Percentiles rank a stretch among this genome's conserved stretches.
Conservation (phyloP, 2,797 vertebrate species). For the Amblyraja radiata region DNA sequence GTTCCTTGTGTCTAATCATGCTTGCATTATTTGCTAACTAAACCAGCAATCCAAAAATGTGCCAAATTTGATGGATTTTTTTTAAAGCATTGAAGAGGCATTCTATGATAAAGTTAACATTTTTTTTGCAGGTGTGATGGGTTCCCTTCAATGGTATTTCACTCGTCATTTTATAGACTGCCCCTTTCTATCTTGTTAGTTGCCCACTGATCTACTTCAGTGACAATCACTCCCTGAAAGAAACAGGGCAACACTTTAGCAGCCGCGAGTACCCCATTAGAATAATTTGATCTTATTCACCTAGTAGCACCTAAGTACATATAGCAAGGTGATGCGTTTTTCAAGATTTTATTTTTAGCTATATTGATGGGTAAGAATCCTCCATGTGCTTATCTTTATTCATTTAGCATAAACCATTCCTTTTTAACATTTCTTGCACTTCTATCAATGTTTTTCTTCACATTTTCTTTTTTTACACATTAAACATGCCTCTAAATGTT, state of each 20-base stretch:
- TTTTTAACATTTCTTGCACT: neutral
- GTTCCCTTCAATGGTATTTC: neutral
- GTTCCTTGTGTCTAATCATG: too few relatives aligned
- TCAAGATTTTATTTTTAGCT: neutral
- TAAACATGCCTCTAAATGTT: too few relatives aligned
- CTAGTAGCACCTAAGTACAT: neutral
- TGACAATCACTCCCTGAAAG: neutral
- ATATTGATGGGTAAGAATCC: neutral
- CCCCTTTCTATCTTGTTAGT: neutral
- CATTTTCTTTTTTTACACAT: neutral
- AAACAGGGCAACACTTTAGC: neutral
- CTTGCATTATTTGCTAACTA: too few relatives aligned
- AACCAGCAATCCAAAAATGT: too few relatives aligned
- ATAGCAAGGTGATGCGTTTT: neutral
- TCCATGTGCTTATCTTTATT: neutral
- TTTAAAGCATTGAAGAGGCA: neutral
- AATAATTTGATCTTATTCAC: neutral
- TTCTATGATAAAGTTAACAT: neutral
- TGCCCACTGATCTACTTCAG: neutral
- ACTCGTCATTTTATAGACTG: neutral
- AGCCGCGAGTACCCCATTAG: neutral
- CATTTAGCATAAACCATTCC: too few relatives aligned
- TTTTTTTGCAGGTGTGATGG: neutral
- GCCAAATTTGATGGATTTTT: too few relatives aligned
- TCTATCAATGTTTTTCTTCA: neutral